phyloP scores from a whole-genome alignment of 2,113 vertebrate genomes.

The Mesembrinibis cayennensis region DNA sequence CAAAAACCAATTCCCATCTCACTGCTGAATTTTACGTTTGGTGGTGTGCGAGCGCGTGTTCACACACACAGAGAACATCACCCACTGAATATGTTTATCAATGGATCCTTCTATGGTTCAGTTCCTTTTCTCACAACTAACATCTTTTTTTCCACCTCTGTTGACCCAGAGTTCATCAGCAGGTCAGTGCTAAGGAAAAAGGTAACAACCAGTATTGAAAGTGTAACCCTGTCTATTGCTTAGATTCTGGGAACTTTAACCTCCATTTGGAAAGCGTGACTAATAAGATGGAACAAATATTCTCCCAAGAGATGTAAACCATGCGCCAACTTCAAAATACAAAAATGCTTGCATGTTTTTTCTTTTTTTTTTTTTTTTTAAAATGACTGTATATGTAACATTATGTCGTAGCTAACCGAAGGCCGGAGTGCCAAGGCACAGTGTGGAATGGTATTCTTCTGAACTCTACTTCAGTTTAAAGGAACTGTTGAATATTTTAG shows the following conservation, averaged over 20 bases:
- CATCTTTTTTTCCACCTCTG: constrained; percentile 42
- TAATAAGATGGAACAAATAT: constrained; percentile 72
- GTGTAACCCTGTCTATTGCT: constrained; percentile 49
- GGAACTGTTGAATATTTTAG: not conserved
- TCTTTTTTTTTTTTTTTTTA: not conserved
- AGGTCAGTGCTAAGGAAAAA: constrained; percentile 57
- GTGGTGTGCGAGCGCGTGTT: rapidly evolving
- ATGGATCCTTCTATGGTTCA: not conserved
- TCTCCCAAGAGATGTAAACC: constrained; percentile 64
- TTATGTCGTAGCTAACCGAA: not conserved
- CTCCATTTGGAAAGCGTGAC: constrained; percentile 65
- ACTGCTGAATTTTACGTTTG: not conserved
- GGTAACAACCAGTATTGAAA: constrained; percentile 56
- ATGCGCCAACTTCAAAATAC: constrained; percentile 62
- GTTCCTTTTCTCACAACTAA: constrained; percentile 49
- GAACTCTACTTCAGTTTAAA: not conserved
- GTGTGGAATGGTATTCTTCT: not conserved
- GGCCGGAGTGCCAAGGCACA: not conserved
- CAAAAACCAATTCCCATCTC: not conserved
- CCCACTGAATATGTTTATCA: not conserved
- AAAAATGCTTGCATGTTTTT: constrained; percentile 16
- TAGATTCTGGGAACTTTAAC: constrained; percentile 72
- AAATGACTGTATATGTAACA: not conserved
- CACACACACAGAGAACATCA: not conserved
- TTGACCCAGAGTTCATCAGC: constrained; percentile 65